These are phyloP conservation scores for Lepidurus arcticus DNA, from an alignment of 1,140 invertebrate genomes.

Conservation along the genomic window DNA sequence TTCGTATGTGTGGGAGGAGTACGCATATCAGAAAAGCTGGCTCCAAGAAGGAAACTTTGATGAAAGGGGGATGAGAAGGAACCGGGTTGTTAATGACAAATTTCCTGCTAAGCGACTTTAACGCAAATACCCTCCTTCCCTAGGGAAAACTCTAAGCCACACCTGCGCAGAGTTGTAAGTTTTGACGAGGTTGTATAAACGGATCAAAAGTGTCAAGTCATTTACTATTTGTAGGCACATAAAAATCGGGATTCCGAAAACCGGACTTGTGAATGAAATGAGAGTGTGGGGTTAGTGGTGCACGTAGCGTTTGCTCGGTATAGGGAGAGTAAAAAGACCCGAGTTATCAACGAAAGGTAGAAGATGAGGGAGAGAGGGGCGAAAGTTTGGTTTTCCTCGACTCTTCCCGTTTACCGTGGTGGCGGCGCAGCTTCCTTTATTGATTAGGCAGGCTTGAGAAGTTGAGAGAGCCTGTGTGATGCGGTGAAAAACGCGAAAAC, in stretches of 20 bases:
- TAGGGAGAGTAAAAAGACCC: neutral
- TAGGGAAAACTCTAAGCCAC: neutral
- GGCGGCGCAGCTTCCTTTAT: conserved; percentile 16
- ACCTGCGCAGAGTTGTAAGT: neutral
- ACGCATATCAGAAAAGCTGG: neutral
- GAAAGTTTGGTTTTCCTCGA: conserved; percentile 18
- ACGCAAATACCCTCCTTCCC: neutral
- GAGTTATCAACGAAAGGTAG: neutral
- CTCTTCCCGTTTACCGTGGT: neutral
- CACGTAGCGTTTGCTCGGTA: neutral
- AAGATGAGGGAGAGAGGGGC: neutral
- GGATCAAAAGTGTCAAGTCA: neutral
- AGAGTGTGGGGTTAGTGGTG: neutral
- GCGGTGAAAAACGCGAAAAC: neutral
- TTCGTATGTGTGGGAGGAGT: conserved; percentile 8
- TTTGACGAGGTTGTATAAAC: neutral
- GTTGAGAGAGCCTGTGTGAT: neutral
- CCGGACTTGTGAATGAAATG: neutral
- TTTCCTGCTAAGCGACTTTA: conserved; percentile 1
- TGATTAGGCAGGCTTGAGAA: conserved; percentile 9
- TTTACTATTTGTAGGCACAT: neutral
- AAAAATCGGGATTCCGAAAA: neutral
- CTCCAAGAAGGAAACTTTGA: neutral
- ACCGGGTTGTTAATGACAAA: conserved; percentile 10
- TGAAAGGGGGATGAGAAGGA: neutral